Evolutionary conservation across 1,140 invertebrate genomes (phyloP).

Genomic region (Diorhabda carinulata): DNA sequence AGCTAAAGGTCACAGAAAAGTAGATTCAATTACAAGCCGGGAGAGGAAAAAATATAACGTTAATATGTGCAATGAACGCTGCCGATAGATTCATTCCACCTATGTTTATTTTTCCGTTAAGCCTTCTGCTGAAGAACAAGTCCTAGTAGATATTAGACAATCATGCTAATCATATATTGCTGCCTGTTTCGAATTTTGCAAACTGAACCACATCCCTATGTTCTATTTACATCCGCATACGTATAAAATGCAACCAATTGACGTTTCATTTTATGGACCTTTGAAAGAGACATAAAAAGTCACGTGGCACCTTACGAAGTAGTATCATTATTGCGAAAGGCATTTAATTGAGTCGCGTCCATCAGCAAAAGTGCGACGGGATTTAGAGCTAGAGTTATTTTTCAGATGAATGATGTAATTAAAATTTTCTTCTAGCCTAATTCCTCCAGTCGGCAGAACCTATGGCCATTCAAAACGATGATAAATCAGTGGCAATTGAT

Average conservation of each 20-base stretch:
- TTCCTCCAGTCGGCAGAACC: background rate
- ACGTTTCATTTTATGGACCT: constrained; percentile 36
- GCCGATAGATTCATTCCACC: constrained; percentile 22
- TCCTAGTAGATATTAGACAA: constrained; percentile 39
- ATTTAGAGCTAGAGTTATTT: constrained; percentile 6
- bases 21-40: constrained; percentile 17
- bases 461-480: no score
- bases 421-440: constrained; percentile 4
- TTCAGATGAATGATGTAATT: background rate
- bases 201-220: constrained; percentile 33
- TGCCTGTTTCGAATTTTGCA: constrained; percentile 32
- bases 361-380: constrained; percentile 27
- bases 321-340: no score
- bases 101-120: constrained; percentile 32
- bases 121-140: constrained; percentile 30
- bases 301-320: no score
- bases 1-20: constrained; percentile 19
- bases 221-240: constrained; percentile 9
- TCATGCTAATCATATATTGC: constrained; percentile 29
- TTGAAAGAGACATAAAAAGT: no score
- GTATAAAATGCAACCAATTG: constrained; percentile 45
- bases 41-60: constrained; percentile 25
- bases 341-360: no score
- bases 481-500: constrained; percentile 13
- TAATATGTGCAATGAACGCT: constrained; percentile 26